These are phyloP conservation scores for Pristionchus maxplancki DNA, from an alignment of 2,888 invertebrate species.

Conservation along the genomic window DNA sequence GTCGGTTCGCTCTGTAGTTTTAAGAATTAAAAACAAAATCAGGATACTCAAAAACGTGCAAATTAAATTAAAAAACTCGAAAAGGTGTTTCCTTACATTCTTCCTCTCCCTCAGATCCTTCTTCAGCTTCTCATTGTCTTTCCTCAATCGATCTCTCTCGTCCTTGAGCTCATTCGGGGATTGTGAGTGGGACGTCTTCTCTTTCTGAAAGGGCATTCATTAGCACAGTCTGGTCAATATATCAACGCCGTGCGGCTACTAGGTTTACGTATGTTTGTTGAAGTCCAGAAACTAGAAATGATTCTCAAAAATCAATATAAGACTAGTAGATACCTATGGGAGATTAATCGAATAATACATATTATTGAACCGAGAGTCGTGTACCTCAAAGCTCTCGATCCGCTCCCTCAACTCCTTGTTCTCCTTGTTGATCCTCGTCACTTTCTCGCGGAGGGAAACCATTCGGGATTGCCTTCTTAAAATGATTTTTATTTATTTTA, in stretches of 20 bases:
- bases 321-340: too few relatives aligned
- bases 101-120: conserved; percentile 33
- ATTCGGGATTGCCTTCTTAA: conserved; percentile 52
- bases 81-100: background rate
- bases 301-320: too few relatives aligned
- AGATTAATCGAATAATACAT: too few relatives aligned
- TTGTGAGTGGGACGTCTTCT: background rate
- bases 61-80: too few relatives aligned
- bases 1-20: background rate
- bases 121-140: conserved; percentile 37
- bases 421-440: conserved; percentile 52
- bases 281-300: too few relatives aligned
- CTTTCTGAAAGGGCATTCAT: conserved; percentile 19
- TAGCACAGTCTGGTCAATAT: background rate
- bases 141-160: conserved; percentile 42
- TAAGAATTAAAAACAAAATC: background rate
- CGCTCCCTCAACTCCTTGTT: conserved; percentile 49
- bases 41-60: too few relatives aligned
- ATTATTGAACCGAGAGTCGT: too few relatives aligned
- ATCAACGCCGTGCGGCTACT: background rate
- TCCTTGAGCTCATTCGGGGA: conserved; percentile 9
- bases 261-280: background rate
- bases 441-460: conserved; percentile 59
- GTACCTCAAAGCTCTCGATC: conserved; percentile 43
- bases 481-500: background rate